Percentiles rank a stretch among this genome's conserved stretches.
phyloP scores from a whole-genome alignment of 2,888 invertebrate genomes.

The Lasioglossum vierecki region DNA sequence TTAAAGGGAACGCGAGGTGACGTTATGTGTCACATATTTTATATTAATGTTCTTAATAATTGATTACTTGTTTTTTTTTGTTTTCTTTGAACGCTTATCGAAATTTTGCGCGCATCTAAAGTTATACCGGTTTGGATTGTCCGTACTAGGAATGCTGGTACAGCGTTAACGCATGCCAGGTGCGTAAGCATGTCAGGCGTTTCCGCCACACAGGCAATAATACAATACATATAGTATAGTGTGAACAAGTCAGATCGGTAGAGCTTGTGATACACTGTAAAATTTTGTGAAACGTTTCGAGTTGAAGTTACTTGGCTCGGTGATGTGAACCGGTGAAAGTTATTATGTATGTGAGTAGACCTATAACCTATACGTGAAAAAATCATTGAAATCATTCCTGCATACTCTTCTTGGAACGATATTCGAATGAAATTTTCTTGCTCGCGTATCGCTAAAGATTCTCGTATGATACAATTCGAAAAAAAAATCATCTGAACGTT shows the following conservation, averaged over 20 bases:
- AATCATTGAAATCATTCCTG: slow-evolving; percentile 15
- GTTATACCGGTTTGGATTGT: slow-evolving; percentile 1
- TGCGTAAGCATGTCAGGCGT: slow-evolving; percentile 11
- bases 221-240: not conserved
- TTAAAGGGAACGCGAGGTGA: not conserved
- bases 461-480: not conserved
- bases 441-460: not conserved
- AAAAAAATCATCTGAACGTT: not conserved
- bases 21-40: not conserved
- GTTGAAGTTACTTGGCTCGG: not conserved
- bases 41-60: not conserved
- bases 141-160: slow-evolving; percentile 5
- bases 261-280: not conserved
- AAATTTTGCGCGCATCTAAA: slow-evolving; percentile 5
- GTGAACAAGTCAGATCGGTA: not conserved
- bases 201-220: slow-evolving; percentile 8
- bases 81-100: not conserved
- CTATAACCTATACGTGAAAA: slow-evolving; percentile 50
- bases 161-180: slow-evolving; percentile 8
- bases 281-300: slow-evolving; percentile 1
- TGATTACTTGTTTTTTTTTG: not conserved
- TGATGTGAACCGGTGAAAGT: not conserved
- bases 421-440: not conserved
- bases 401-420: not conserved
- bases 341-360: slow-evolving; percentile 4